These are phyloP conservation scores for Phoxinus phoxinus DNA, from an alignment of 2,113 vertebrate species.

Conservation along the genomic window DNA sequence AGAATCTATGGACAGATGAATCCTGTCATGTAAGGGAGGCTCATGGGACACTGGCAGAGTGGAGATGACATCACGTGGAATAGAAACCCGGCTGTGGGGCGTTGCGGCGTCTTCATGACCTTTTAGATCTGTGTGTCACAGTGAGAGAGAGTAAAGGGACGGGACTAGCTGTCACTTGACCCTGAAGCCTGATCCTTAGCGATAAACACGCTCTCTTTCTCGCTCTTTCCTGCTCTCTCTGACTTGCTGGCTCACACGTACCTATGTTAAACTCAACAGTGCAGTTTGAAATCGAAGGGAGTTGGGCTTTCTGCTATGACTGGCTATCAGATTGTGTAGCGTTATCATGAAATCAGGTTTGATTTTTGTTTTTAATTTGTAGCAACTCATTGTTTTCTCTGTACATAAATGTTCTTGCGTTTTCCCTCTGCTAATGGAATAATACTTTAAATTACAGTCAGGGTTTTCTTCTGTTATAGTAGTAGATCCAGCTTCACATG, in stretches of 20 bases:
- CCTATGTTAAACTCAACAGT: background rate
- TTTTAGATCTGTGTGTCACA: slow-evolving; percentile 25
- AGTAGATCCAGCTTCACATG: background rate
- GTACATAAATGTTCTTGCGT: background rate
- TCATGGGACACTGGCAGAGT: slow-evolving; percentile 2
- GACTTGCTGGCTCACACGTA: slow-evolving; percentile 4
- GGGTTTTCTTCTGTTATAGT: too few species aligned
- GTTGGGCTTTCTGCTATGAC: background rate
- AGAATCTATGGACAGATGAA: background rate
- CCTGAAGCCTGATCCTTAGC: slow-evolving; percentile 1
- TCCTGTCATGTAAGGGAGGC: background rate
- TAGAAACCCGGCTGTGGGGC: slow-evolving; percentile 27
- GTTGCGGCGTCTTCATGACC: slow-evolving; percentile 21
- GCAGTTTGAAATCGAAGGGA: background rate
- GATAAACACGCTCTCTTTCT: slow-evolving; percentile 5
- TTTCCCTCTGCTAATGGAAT: background rate
- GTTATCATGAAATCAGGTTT: slow-evolving; percentile 32
- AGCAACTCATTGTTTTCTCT: background rate
- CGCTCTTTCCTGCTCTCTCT: slow-evolving; percentile 10
- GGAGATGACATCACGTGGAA: slow-evolving; percentile 30
- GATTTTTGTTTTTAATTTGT: background rate
- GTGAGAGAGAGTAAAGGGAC: slow-evolving; percentile 17
- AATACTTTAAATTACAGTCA: background rate
- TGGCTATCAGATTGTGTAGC: background rate
- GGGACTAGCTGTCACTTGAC: slow-evolving; percentile 31